A percentile compares a stretch with the other conserved stretches of the same genome.
These are phyloP conservation scores for Thecocarcelia acutangulata DNA, from an alignment of 2,888 invertebrate genomes.

Conservation along the genomic window DNA sequence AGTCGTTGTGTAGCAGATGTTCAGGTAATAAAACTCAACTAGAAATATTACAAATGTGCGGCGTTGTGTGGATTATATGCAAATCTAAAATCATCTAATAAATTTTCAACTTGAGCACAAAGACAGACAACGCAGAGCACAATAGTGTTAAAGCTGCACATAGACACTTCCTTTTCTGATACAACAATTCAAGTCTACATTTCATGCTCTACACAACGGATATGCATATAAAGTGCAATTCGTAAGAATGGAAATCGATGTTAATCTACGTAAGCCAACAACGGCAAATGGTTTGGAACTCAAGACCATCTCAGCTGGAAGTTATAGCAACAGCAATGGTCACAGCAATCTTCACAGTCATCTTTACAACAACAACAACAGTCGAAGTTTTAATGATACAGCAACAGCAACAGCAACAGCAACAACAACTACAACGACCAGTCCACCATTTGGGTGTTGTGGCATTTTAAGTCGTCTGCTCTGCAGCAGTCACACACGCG, in stretches of 20 bases:
- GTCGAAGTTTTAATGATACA: constrained; percentile 66
- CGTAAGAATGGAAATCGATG: constrained; percentile 80
- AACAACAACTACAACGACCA: constrained; percentile 62
- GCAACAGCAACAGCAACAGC: too few species aligned
- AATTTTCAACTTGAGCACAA: constrained; percentile 23
- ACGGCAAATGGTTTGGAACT: constrained; percentile 75
- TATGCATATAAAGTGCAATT: constrained; percentile 66
- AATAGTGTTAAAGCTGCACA: constrained; percentile 18
- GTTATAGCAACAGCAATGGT: constrained; percentile 72
- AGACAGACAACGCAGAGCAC: background rate
- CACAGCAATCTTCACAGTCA: constrained; percentile 66
- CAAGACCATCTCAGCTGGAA: constrained; percentile 79
- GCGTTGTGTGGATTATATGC: background rate
- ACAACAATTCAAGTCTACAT: constrained; percentile 10
- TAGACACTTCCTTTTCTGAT: constrained; percentile 37
- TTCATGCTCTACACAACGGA: constrained; percentile 45
- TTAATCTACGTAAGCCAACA: constrained; percentile 77
- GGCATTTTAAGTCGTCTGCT: constrained; percentile 76
- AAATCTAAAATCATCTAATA: constrained; percentile 41
- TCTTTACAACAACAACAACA: constrained; percentile 69
- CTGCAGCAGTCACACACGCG: constrained; percentile 71
- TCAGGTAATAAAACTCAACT: constrained; percentile 7
- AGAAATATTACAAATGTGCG: background rate
- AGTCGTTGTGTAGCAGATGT: constrained; percentile 36
- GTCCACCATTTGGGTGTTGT: constrained; percentile 74